phyloP scores from a whole-genome alignment of 2,888 invertebrate genomes.

The Heliconius hortense region DNA sequence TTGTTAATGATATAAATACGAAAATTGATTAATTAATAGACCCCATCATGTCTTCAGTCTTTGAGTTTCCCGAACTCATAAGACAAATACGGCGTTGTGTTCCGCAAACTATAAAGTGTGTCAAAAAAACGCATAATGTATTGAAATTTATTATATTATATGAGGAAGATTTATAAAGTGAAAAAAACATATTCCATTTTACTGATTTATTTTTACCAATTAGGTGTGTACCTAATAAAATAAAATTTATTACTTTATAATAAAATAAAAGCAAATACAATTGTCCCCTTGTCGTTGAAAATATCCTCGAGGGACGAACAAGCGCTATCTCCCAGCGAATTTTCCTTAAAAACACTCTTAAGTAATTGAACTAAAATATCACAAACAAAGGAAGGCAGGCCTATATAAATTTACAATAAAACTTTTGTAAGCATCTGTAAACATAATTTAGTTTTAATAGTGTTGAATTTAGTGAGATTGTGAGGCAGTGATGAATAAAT shows the following conservation, averaged over 20 bases:
- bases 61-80: too few species aligned
- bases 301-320: neutral
- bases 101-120: neutral
- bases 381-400: neutral
- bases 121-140: neutral
- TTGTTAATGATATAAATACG: neutral
- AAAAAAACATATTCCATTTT: neutral
- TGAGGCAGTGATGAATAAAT: neutral
- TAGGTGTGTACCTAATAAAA: neutral
- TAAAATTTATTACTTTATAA: conserved; percentile 10
- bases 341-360: conserved; percentile 12
- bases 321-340: neutral
- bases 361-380: conserved; percentile 14
- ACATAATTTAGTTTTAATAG: neutral
- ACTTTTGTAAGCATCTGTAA: neutral
- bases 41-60: neutral
- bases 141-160: neutral
- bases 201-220: neutral
- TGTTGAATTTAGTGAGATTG: conserved; percentile 1
- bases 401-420: neutral
- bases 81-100: neutral
- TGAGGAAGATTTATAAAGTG: neutral
- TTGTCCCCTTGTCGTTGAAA: neutral
- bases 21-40: neutral
- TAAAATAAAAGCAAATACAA: conserved; percentile 3